Conservation (phyloP, 2,888 invertebrate species). For the Stramonita haemastoma region DNA sequence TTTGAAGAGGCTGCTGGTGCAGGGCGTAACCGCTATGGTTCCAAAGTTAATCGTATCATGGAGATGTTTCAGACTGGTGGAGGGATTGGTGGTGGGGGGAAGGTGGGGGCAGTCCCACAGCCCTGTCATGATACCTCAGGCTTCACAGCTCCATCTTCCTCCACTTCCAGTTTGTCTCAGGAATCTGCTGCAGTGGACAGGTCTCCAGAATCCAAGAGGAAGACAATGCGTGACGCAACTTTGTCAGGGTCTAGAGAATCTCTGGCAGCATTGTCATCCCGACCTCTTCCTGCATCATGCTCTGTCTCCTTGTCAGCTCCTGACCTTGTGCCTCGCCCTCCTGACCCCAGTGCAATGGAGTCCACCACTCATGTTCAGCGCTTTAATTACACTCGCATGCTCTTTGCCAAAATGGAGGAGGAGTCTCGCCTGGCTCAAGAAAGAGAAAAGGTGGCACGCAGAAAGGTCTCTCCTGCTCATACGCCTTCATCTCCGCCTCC, state of each 20-base stretch:
- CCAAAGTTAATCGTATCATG: constrained; percentile 71
- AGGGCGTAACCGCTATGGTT: constrained; percentile 51
- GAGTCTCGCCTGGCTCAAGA: constrained; percentile 59
- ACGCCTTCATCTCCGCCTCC: constrained; percentile 51
- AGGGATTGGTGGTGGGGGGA: constrained; percentile 2
- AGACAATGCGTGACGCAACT: constrained; percentile 51
- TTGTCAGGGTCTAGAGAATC: constrained; percentile 35
- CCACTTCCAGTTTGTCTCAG: constrained; percentile 3
- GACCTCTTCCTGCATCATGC: constrained; percentile 18
- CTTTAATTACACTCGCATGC: constrained; percentile 73
- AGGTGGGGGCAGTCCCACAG: constrained; percentile 34
- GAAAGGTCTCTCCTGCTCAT: constrained; percentile 56
- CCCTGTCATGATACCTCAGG: constrained; percentile 15
- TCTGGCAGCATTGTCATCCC: neutral
- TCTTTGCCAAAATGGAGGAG: constrained; percentile 76
- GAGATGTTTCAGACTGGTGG: constrained; percentile 67
- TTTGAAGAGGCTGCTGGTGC: constrained; percentile 43
- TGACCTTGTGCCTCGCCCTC: constrained; percentile 29
- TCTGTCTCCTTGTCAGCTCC: constrained; percentile 31
- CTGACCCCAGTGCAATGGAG: constrained; percentile 52
- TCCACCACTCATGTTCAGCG: constrained; percentile 74
- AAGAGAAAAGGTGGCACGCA: constrained; percentile 47
- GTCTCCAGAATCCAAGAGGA: constrained; percentile 59
- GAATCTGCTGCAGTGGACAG: constrained; percentile 40
- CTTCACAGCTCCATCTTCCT: neutral